Evolutionary conservation across 2,888 invertebrate genomes (phyloP), one percentile per base, ranked within the genome.

Genomic region (Callyntrura sp.): DNA sequence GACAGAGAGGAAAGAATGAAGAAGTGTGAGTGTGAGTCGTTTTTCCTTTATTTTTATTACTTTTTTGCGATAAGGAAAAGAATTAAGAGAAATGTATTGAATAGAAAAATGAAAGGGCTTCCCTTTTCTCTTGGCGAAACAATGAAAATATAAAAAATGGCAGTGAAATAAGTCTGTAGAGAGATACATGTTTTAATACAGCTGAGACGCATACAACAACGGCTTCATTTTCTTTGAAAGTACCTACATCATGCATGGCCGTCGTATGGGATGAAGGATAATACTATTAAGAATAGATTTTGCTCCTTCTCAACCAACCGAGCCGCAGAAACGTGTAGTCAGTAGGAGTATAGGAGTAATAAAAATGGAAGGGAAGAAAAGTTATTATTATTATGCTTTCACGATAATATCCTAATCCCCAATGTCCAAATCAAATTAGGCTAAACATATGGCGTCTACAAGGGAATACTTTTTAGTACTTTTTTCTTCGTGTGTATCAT

Each of bases 341-440:
- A 11, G 48, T 48, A 55, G 55, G n/a, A 45, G 23, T 0, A 48
- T 17, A 73, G 45, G 43, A 17, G 48, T 73, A 73, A 73, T 48
- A n/a, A 73, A 20, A 25, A 6, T 1, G 25, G 51, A 4, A 51
- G 28, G 65, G 8, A 60, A 60, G 23, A 23, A 65, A 65, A 65
- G 65, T 70, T 70, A 70, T 70, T 70, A 14, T 76, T 57, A 60
- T 79, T 57, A 60, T 12, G 60, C 35, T n/a, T 8, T 17, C 57
- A 79, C 57, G 1, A 79, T 79, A 45, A 79, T 82, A 65, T 68
- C 65, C 68, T 51, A 86, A 55, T 57, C 76, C 86, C 86, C 20
- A 79, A 86, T 62, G 78, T 86, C 86, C 86, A 86, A 86, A 86
- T 79, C 86, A 79, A 86, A 86, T 86, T 79, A 86, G 78, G 79